Conservation (phyloP, 2,113 vertebrate genomes). For the Cettia cetti region DNA sequence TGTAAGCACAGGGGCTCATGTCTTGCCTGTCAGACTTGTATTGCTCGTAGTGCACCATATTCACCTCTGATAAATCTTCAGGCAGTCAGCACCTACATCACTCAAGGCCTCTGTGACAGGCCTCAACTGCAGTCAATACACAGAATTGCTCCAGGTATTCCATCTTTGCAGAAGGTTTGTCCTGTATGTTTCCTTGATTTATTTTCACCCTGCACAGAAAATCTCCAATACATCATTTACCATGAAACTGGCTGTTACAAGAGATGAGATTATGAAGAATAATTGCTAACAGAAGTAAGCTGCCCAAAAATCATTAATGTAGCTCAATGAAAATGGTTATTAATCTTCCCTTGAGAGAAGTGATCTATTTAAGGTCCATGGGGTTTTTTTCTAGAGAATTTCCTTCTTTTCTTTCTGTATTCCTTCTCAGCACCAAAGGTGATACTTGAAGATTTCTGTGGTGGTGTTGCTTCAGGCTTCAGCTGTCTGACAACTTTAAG, state of each 20-base stretch:
- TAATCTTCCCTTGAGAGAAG: slow-evolving; percentile 19
- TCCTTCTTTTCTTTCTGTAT: not conserved
- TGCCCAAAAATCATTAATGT: slow-evolving; percentile 41
- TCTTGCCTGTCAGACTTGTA: not conserved
- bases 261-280: slow-evolving; percentile 55
- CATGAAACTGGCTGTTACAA: slow-evolving; percentile 40
- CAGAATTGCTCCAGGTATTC: not conserved
- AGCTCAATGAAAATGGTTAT: not conserved
- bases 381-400: not conserved
- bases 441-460: slow-evolving; percentile 68
- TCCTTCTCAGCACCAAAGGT: slow-evolving; percentile 59
- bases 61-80: slow-evolving; percentile 4
- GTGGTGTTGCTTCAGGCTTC: slow-evolving; percentile 73
- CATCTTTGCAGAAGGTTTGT: not conserved
- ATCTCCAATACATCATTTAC: slow-evolving; percentile 72
- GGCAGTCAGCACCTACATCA: not conserved
- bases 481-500: slow-evolving; percentile 70
- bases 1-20: not conserved
- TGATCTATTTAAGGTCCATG: not conserved
- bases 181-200: slow-evolving; percentile 8
- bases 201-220: slow-evolving; percentile 39
- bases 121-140: not conserved
- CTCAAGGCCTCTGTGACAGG: not conserved
- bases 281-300: slow-evolving; percentile 30
- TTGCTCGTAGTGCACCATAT: not conserved